Evolutionary conservation across 2,113 vertebrate genomes (phyloP), one percentile per base, ranked within the genome.

Genomic region (rabbit (Oryctolagus cuniculus)): DNA sequence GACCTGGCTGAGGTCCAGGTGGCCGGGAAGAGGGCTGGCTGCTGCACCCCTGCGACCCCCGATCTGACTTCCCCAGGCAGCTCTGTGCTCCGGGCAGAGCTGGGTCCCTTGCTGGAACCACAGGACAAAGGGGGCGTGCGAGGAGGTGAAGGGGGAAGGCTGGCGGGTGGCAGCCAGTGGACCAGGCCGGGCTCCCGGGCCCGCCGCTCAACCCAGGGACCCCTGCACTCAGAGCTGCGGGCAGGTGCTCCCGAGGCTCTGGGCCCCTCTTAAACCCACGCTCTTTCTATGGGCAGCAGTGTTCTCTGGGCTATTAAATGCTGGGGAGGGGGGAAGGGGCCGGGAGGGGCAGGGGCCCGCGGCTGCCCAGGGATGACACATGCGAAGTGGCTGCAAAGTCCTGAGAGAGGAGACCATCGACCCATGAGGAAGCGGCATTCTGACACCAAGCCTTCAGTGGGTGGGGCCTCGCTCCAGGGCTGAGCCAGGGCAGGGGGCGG

Each of bases 281-380:
- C 17, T n/a, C 80, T 64, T n/a, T 31, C 10, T 5, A 19, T 0
- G 51, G 44, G 58, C 31, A 16, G 11, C 61, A 82, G 51, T 13
- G 27, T 83, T 22, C 4, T 85, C 58, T 1, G 53, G 11, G 38
- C n/a, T 19, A 15, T 90, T 79, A 83, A 44, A n/a, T 34, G n/a
- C 27, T 10, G 55, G 49, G 34, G 49, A 1, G 81, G 87, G 75
- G 72, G 91, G 69, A 12, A 34, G 17, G 61, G 2, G 3, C 0
- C 2, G 10, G 10, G 12, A 34, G 51, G 4, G 38, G n/a, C 8
- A 13, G 4, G 55, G 38, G n/a, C 21, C 10, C 2, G 0, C n/a
- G 2, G 6, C 79, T 85, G 78, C 44, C 51, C 34, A 3, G 16
- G 3, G 13, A 13, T 0, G 51, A 27, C 0, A 73, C 1, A 4